Conservation (phyloP, 2,797 vertebrate species). For the Acrossocheilus wenchowensis region DNA sequence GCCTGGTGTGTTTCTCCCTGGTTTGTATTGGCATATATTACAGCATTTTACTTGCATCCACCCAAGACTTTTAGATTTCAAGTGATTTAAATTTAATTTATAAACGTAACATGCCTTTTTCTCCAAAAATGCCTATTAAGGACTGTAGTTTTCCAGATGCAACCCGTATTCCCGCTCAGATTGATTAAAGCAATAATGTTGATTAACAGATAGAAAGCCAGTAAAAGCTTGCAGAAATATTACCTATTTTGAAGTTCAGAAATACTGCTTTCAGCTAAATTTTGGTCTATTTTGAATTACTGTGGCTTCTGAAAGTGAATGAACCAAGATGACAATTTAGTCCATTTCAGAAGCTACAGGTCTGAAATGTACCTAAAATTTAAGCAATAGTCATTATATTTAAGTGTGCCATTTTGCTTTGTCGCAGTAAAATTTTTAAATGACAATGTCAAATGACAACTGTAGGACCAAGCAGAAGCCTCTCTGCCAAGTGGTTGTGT, state of each 20-base stretch:
- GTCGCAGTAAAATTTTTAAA: not conserved
- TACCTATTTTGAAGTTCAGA: not conserved
- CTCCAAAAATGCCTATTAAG: not conserved
- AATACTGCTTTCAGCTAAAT: not conserved
- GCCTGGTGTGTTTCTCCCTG: not conserved
- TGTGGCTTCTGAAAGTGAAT: not conserved
- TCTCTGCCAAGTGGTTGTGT: slow-evolving; percentile 4
- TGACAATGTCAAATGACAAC: not conserved
- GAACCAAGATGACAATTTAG: not conserved
- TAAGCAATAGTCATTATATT: not conserved
- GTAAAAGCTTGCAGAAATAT: not conserved
- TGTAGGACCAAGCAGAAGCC: not conserved
- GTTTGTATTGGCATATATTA: not conserved
- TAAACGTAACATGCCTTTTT: not conserved
- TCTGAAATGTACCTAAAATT: not conserved
- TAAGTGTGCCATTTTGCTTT: not conserved
- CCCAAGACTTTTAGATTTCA: not conserved
- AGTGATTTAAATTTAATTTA: not conserved
- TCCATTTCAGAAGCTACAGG: not conserved
- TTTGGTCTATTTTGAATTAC: not conserved
- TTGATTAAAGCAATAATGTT: not conserved
- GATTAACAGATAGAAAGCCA: not conserved
- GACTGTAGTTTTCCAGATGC: not conserved
- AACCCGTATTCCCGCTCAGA: not conserved
- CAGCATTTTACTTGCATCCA: not conserved